These are phyloP conservation scores for Platorchestia sp. DNA, from an alignment of 1,140 invertebrate species.

Conservation along the genomic window DNA sequence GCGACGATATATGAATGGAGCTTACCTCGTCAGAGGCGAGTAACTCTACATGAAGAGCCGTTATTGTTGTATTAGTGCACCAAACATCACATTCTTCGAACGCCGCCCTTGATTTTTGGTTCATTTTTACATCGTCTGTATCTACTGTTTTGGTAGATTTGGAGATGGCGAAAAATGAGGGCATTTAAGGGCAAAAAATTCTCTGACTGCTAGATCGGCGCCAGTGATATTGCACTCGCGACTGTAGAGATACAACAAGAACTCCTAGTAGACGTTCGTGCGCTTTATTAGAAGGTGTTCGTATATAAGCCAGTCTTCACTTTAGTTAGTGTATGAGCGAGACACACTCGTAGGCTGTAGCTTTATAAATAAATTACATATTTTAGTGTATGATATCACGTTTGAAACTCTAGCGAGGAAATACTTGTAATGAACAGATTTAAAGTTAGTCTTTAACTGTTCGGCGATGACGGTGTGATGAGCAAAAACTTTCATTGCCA, in stretches of 20 bases:
- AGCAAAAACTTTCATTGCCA: background rate
- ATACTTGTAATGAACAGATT: background rate
- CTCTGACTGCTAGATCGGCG: background rate
- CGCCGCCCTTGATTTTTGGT: background rate
- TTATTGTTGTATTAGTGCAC: background rate
- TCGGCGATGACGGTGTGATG: background rate
- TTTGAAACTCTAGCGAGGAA: background rate
- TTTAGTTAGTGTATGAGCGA: background rate
- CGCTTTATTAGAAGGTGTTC: background rate
- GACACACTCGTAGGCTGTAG: background rate
- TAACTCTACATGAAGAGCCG: background rate
- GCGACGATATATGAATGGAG: slow-evolving; percentile 6
- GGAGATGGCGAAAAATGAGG: slow-evolving; percentile 4
- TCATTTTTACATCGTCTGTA: background rate
- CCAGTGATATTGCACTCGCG: slow-evolving; percentile 2
- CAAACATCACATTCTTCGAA: background rate
- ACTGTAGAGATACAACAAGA: background rate
- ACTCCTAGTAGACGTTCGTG: background rate
- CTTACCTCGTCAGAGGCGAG: background rate
- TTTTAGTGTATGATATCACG: background rate
- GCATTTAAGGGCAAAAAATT: background rate
- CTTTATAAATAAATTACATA: background rate
- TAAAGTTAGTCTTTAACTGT: background rate
- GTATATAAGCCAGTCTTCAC: background rate
- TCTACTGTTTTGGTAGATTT: background rate